A percentile compares a stretch with the other conserved stretches of the same genome.
phyloP scores from a whole-genome alignment of 2,797 vertebrate genomes.

The Manis javanica region DNA sequence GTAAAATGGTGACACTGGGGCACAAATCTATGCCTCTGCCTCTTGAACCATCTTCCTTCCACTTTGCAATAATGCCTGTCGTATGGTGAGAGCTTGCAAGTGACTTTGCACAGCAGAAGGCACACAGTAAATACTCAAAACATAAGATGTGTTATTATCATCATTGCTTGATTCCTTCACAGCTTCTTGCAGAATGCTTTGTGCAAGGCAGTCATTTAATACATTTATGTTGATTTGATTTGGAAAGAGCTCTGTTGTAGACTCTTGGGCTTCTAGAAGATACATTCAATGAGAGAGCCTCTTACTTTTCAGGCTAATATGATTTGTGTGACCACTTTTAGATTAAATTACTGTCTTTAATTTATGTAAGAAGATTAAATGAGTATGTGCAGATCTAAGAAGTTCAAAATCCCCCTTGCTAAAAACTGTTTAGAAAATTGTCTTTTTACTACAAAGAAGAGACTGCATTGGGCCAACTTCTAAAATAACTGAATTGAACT shows the following conservation, averaged over 20 bases:
- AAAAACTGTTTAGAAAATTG: constrained; percentile 65
- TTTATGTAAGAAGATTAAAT: constrained; percentile 73
- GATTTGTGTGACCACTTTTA: constrained; percentile 67
- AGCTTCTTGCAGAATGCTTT: constrained; percentile 60
- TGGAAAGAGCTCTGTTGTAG: constrained; percentile 54
- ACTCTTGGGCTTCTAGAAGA: constrained; percentile 62
- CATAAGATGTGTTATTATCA: background rate
- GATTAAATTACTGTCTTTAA: constrained; percentile 69
- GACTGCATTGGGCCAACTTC: constrained; percentile 6
- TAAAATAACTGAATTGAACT: constrained; percentile 58
- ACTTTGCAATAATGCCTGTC: background rate
- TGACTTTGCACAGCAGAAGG: background rate
- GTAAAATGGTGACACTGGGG: background rate
- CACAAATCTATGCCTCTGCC: background rate
- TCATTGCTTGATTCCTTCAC: constrained; percentile 38
- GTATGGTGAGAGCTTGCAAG: background rate
- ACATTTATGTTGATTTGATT: constrained; percentile 72
- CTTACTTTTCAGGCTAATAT: constrained; percentile 61
- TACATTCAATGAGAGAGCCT: constrained; percentile 46
- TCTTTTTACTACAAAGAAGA: constrained; percentile 55
- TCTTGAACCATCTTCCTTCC: background rate
- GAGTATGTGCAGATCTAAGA: constrained; percentile 50
- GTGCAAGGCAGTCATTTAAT: constrained; percentile 47
- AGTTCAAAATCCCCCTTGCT: constrained; percentile 38
- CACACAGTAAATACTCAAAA: background rate